phyloP scores from a whole-genome alignment of 2,797 vertebrate genomes.

The Schizopygopsis malacanthus region DNA sequence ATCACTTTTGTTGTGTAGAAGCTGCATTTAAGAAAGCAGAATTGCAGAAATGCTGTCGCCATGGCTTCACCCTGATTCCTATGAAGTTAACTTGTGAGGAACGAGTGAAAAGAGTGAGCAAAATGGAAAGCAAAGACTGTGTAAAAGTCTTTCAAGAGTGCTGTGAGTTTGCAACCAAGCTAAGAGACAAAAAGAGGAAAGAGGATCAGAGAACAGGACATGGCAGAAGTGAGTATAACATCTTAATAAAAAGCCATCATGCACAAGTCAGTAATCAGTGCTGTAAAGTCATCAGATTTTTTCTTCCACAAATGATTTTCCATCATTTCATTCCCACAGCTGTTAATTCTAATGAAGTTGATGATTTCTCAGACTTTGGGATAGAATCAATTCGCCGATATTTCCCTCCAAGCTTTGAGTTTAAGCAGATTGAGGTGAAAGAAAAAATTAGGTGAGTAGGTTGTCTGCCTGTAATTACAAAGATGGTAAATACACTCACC shows the following conservation, averaged over 20 bases:
- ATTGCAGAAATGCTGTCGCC: conserved; percentile 78
- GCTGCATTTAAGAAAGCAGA: conserved; percentile 56
- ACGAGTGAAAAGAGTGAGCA: conserved; percentile 68
- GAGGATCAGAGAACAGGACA: conserved; percentile 61
- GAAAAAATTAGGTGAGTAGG: conserved; percentile 68
- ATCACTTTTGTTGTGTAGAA: conserved; percentile 60
- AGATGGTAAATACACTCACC: not conserved
- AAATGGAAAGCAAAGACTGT: conserved; percentile 59
- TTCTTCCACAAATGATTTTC: not conserved
- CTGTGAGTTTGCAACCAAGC: conserved; percentile 75
- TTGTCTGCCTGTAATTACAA: not conserved
- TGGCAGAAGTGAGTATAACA: conserved; percentile 74
- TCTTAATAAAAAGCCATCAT: not conserved
- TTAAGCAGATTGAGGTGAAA: conserved; percentile 65
- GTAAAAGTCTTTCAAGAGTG: conserved; percentile 77
- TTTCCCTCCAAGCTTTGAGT: conserved; percentile 82
- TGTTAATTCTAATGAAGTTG: conserved; percentile 65
- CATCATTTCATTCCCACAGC: conserved; percentile 57
- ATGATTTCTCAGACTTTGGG: conserved; percentile 74
- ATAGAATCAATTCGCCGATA: conserved; percentile 68
- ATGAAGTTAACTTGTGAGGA: conserved; percentile 78
- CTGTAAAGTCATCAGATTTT: not conserved
- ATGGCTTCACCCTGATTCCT: conserved; percentile 77
- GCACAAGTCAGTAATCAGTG: not conserved
- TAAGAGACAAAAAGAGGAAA: conserved; percentile 70